Percentiles rank a stretch among this genome's conserved stretches.
phyloP scores from a whole-genome alignment of 2,797 vertebrate species.

The Bucorvus abyssinicus region DNA sequence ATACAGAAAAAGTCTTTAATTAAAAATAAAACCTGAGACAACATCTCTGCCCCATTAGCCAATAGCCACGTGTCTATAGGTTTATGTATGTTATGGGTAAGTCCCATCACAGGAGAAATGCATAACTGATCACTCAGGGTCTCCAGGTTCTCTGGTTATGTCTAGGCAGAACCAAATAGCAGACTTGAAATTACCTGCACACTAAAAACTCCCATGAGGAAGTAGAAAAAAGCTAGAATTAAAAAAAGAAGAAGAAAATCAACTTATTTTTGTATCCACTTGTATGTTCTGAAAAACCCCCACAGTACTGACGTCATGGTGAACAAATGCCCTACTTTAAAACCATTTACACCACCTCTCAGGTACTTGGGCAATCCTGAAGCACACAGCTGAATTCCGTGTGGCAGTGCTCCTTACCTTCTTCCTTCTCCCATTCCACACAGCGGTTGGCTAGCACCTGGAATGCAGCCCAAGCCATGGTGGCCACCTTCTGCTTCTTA shows the following conservation, averaged over 20 bases:
- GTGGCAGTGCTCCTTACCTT: conserved; percentile 80
- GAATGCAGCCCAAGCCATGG: conserved; percentile 99
- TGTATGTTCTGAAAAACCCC: background rate
- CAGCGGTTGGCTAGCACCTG: conserved; percentile 98
- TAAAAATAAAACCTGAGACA: background rate
- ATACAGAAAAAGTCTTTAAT: background rate
- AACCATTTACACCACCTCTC: background rate
- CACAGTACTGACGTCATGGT: background rate
- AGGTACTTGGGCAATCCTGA: background rate
- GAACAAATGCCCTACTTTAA: background rate
- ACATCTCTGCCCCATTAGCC: background rate
- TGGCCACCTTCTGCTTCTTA: conserved; percentile 96
- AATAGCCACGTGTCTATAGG: fast-evolving
- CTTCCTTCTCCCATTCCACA: conserved; percentile 98
- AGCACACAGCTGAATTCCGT: fast-evolving
- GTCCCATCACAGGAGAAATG: background rate
- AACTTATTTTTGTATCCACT: background rate
- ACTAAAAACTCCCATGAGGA: background rate
- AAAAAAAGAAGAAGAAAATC: background rate
- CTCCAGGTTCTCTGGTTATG: background rate
- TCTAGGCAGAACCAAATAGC: background rate
- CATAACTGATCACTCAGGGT: background rate
- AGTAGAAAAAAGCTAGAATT: background rate
- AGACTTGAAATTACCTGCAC: background rate
- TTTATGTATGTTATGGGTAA: background rate